Evolutionary conservation across 2,888 invertebrate species (phyloP).

Genomic region (Falcaria lacertinaria): DNA sequence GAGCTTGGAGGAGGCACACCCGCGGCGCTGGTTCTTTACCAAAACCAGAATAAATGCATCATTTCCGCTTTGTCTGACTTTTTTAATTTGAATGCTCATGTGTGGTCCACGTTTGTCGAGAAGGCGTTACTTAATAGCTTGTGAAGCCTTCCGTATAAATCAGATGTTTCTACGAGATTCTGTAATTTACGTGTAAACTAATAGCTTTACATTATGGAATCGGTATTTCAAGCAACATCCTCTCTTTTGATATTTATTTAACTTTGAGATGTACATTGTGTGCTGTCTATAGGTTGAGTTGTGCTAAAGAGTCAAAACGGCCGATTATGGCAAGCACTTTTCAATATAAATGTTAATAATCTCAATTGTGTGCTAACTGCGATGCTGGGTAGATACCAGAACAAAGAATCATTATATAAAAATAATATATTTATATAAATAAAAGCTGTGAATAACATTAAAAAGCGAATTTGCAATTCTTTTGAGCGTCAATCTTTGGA

Average conservation of each 20-base stretch:
- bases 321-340: constrained; percentile 48
- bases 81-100: constrained; percentile 68
- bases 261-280: constrained; percentile 17
- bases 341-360: constrained; percentile 70
- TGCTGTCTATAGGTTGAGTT: constrained; percentile 24
- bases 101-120: constrained; percentile 63
- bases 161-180: constrained; percentile 35
- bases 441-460: constrained; percentile 50
- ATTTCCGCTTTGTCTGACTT: constrained; percentile 69
- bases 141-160: constrained; percentile 48
- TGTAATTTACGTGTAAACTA: constrained; percentile 31
- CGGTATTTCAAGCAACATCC: constrained; percentile 14
- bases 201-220: constrained; percentile 16
- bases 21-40: constrained; percentile 58
- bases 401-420: constrained; percentile 48
- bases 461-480: constrained; percentile 61
- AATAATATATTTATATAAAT: constrained; percentile 61
- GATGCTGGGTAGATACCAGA: constrained; percentile 49
- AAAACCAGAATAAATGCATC: constrained; percentile 63
- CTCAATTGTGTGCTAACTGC: constrained; percentile 71
- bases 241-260: constrained; percentile 13
- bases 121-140: constrained; percentile 54
- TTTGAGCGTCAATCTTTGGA: constrained; percentile 51
- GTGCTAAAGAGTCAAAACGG: constrained; percentile 40
- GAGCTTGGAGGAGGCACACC: constrained; percentile 65